phyloP scores from a whole-genome alignment of 2,797 vertebrate genomes.

The Liasis olivaceus region DNA sequence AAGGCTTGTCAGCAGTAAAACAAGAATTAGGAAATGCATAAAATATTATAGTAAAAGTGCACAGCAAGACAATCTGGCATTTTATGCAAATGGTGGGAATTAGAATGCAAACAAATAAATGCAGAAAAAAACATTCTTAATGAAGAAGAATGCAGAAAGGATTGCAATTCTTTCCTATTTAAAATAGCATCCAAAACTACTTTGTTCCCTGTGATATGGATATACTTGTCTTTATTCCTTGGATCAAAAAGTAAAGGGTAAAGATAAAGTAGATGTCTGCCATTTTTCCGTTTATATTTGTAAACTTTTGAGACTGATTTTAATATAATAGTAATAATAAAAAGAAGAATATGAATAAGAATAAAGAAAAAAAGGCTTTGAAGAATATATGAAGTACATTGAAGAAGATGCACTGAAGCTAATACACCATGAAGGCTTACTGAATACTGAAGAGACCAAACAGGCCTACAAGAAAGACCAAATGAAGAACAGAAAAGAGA shows the following conservation, averaged over 20 bases:
- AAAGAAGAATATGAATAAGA: no score
- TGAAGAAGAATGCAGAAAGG: neutral
- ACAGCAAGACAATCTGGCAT: neutral
- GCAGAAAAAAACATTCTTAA: neutral
- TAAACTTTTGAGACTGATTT: neutral
- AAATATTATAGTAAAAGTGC: neutral
- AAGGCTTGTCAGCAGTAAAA: conserved; percentile 16
- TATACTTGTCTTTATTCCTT: neutral
- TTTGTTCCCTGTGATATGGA: neutral
- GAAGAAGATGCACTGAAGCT: no score
- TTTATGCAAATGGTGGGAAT: neutral
- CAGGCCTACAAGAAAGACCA: no score
- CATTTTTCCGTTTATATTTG: neutral
- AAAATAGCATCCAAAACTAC: neutral
- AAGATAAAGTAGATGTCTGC: neutral
- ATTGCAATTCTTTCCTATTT: neutral
- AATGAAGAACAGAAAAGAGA: no score
- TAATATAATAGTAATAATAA: no score
- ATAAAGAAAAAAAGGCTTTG: neutral
- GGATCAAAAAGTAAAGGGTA: neutral
- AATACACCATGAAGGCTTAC: no score
- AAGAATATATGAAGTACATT: neutral
- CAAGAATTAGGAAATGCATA: neutral
- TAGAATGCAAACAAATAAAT: conserved; percentile 5
- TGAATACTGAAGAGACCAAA: no score